Percentiles rank a stretch among this genome's conserved stretches.
phyloP scores from a whole-genome alignment of 2,888 invertebrate species.

The Physocephala rufipes region DNA sequence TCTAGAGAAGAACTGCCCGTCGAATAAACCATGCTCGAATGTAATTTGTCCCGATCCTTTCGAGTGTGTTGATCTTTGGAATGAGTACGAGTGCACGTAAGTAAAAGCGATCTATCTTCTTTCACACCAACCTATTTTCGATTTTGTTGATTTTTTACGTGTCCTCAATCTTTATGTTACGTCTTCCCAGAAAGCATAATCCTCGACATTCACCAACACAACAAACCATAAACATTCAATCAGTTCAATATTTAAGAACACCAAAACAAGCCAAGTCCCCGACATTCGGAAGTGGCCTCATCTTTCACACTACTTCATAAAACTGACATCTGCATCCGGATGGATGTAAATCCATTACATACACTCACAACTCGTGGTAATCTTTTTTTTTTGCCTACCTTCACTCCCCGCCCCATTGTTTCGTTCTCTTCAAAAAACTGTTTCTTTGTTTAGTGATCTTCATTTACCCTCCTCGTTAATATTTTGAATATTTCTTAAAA shows the following conservation, averaged over 20 bases:
- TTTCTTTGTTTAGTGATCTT: background rate
- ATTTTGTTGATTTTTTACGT: slow-evolving; percentile 26
- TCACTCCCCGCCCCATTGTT: too few relatives aligned
- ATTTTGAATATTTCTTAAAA: background rate
- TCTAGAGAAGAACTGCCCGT: slow-evolving; percentile 90
- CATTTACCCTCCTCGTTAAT: background rate
- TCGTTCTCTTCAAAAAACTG: too few relatives aligned
- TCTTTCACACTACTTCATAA: too few relatives aligned
- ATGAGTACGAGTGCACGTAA: slow-evolving; percentile 98
- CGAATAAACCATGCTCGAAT: slow-evolving; percentile 93
- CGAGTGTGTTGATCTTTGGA: slow-evolving; percentile 97
- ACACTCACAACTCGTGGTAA: background rate
- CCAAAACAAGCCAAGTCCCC: background rate
- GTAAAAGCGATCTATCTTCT: slow-evolving; percentile 63
- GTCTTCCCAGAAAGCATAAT: background rate
- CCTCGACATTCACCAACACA: background rate
- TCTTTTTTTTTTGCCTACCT: background rate
- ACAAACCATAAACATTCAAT: background rate
- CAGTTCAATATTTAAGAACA: background rate
- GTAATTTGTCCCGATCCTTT: slow-evolving; percentile 93
- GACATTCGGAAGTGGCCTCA: too few relatives aligned
- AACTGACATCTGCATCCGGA: too few relatives aligned
- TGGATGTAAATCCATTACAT: too few relatives aligned
- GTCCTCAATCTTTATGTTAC: background rate
- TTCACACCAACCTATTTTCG: background rate